Percentiles rank a stretch among this genome's conserved stretches.
phyloP scores from a whole-genome alignment of 2,797 vertebrate genomes.

The Typhlichthys eigenmanni region DNA sequence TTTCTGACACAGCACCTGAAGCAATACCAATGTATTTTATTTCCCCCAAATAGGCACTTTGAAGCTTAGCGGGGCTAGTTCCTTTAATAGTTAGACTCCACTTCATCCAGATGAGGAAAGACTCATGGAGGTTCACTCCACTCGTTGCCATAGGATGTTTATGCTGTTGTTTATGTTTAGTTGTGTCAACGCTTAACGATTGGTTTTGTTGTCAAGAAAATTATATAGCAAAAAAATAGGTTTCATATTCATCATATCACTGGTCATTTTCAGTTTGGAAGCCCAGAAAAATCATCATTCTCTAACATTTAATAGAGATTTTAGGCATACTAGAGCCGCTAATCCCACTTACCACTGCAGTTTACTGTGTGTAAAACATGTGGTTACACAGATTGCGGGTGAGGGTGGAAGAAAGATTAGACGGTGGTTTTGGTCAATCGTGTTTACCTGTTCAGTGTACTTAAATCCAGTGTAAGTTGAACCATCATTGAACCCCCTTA shows the following conservation, averaged over 20 bases:
- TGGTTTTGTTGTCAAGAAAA: too few species aligned
- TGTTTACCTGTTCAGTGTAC: slow-evolving; percentile 35
- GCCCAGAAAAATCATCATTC: too few species aligned
- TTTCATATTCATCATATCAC: neutral
- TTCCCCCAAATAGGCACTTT: slow-evolving; percentile 57
- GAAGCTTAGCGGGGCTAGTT: slow-evolving; percentile 49
- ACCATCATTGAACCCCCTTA: neutral
- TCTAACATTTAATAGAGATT: too few species aligned
- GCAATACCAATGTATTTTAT: slow-evolving; percentile 48
- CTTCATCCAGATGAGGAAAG: slow-evolving; percentile 55
- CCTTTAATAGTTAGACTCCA: slow-evolving; percentile 50
- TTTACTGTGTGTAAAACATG: neutral
- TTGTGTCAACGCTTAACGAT: too few species aligned
- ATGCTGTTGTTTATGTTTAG: slow-evolving; percentile 22
- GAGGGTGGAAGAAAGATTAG: slow-evolving; percentile 13
- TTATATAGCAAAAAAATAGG: neutral
- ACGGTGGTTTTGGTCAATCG: slow-evolving; percentile 2
- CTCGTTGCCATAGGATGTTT: slow-evolving; percentile 23
- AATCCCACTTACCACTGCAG: neutral
- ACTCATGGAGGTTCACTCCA: slow-evolving; percentile 19
- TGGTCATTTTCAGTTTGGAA: too few species aligned
- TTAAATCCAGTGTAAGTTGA: neutral
- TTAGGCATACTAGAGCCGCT: neutral
- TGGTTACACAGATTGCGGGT: neutral
- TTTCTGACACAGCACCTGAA: slow-evolving; percentile 68